These are phyloP conservation scores for Picathartes gymnocephalus DNA, from an alignment of 2,113 vertebrate genomes.

Conservation along the genomic window DNA sequence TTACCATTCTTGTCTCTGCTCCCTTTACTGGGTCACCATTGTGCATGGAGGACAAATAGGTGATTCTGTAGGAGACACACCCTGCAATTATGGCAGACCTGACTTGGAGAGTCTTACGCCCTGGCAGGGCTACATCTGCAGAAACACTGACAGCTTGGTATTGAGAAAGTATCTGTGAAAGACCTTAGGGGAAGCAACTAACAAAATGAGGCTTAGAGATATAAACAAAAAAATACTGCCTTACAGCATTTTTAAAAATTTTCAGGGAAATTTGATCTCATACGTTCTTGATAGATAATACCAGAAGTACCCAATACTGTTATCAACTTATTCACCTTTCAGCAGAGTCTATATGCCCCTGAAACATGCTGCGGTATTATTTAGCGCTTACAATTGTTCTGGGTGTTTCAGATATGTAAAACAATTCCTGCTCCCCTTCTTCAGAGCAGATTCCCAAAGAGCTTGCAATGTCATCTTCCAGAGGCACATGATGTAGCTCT, in stretches of 20 bases:
- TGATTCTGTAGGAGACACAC: not conserved
- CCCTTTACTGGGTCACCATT: not conserved
- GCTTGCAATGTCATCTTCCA: not conserved
- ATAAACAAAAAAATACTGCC: not conserved
- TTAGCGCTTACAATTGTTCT: not conserved
- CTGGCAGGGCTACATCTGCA: not conserved
- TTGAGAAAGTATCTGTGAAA: not conserved
- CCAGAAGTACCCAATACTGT: not conserved
- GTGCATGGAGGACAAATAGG: not conserved
- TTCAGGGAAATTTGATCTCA: not conserved
- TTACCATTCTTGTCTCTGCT: not conserved
- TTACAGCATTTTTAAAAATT: not conserved
- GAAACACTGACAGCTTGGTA: not conserved
- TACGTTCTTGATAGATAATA: not conserved
- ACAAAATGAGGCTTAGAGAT: not conserved
- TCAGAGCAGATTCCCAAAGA: not conserved
- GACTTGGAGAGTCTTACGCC: accelerated
- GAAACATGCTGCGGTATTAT: not conserved
- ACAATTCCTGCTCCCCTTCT: not conserved
- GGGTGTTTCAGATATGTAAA: not conserved
- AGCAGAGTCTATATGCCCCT: not conserved
- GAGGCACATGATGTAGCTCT: not conserved
- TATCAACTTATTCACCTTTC: not conserved
- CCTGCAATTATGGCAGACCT: not conserved
- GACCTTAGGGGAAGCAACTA: not conserved